A percentile compares a stretch with the other conserved stretches of the same genome.
Evolutionary conservation across 1,140 invertebrate genomes (phyloP).

Genomic region (Bombus impatiens): DNA sequence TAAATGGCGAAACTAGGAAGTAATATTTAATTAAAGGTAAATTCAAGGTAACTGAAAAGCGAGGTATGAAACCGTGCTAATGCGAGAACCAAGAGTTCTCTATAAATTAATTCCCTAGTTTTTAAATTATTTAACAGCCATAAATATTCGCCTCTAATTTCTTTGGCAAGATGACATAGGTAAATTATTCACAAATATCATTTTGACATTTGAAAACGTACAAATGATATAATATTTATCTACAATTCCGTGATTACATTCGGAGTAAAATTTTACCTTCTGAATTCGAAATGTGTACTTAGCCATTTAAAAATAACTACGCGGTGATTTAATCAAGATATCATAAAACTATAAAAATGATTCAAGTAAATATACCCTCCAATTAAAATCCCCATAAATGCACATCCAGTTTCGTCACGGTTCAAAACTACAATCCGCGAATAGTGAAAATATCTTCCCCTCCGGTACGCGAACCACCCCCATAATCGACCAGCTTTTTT

Average conservation of each 20-base stretch:
- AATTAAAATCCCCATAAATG: no score
- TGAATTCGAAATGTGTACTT: neutral
- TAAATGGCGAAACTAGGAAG: neutral
- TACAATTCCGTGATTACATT: neutral
- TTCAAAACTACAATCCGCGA: no score
- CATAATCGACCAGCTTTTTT: neutral
- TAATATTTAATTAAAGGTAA: neutral
- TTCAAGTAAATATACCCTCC: no score
- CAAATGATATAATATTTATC: neutral
- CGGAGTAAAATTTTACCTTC: neutral
- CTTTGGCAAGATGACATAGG: no score
- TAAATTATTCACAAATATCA: no score
- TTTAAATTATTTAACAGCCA: neutral
- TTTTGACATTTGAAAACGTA: no score
- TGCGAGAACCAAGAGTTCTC: no score
- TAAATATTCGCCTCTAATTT: neutral
- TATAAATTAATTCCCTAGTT: neutral
- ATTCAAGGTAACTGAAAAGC: neutral
- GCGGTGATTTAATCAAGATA: no score
- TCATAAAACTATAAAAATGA: no score
- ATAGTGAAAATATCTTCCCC: no score
- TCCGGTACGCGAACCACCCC: neutral
- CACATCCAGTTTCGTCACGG: no score
- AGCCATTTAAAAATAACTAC: no score
- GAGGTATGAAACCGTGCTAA: neutral